Evolutionary conservation across 1,140 invertebrate species (phyloP), one percentile per base, ranked within the genome.

Genomic region (Drosophila nannoptera): DNA sequence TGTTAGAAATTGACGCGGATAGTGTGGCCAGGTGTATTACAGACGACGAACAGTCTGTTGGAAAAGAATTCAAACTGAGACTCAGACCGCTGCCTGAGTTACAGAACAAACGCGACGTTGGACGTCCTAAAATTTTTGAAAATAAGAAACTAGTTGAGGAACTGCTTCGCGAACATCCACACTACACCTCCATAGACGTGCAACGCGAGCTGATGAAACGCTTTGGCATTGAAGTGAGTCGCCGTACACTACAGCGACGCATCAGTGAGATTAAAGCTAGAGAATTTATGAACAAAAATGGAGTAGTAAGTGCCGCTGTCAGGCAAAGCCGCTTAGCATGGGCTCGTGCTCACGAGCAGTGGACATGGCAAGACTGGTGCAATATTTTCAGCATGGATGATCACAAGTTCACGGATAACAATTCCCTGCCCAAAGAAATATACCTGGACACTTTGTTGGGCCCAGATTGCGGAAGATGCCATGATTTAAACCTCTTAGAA

Each of bases 351-450:
- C 81, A 84, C 29, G 54, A 80, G 36, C 66, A 86, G 2, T 84
- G 81, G 81, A 77, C 77, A 1, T 56, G 69, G 0, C 60, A 66
- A 16, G 81, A 84, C 56, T 84, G 81, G 81, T 81, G 81, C 33
- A 81, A 84, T 40, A 75, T 86, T 4, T 81, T 84, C 35, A 84
- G 86, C 12, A 86, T 84, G 77, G 81, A 84, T 9, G 81, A 84
- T n/a, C 14, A 48, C 2, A 86, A 84, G 43, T 60, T 45, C 2
- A 9, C 7, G 8, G 60, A 61, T 4, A 70, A 14, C 40, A 40
- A 46, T 8, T 16, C 42, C 0, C 40, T 49, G 35, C 46, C 65
- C 0, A 84, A 84, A 5, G 73, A 84, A 31, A 86, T 84, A 7
- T 84, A 48, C 9, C 2, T 74, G 40, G 81, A 84, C 33, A 77